Evolutionary conservation across 2,888 invertebrate species (phyloP).

Genomic region (Epirrita christyi): DNA sequence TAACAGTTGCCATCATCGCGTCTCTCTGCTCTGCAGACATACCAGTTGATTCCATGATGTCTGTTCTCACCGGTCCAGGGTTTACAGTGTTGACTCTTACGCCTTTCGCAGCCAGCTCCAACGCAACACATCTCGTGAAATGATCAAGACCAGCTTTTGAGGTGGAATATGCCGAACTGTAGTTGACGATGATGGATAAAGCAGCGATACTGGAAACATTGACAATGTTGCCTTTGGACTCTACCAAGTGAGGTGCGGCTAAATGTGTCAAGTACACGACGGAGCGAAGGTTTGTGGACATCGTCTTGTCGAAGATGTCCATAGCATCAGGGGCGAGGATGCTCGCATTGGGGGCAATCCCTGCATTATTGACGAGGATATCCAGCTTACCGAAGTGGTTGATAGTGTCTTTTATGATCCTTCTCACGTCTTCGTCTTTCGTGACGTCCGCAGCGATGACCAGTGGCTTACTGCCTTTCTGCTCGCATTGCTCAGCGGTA

Average conservation of each 20-base stretch:
- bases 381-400: conserved; percentile 42
- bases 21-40: too few relatives aligned
- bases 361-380: conserved; percentile 51
- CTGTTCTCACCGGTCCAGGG: conserved; percentile 91
- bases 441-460: conserved; percentile 46
- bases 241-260: conserved; percentile 42
- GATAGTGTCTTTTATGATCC: conserved; percentile 38
- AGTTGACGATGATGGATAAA: conserved; percentile 8
- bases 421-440: conserved; percentile 43
- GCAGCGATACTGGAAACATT: conserved; percentile 47
- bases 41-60: conserved; percentile 26
- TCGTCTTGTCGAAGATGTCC: conserved; percentile 41
- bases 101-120: conserved; percentile 88
- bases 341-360: conserved; percentile 23
- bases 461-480: conserved; percentile 33
- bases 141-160: conserved; percentile 87
- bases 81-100: conserved; percentile 93
- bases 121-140: conserved; percentile 92
- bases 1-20: too few relatives aligned
- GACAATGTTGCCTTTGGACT: conserved; percentile 23
- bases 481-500: conserved; percentile 18
- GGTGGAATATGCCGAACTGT: conserved; percentile 37
- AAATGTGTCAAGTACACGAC: conserved; percentile 42
- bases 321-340: conserved; percentile 33
- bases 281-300: conserved; percentile 47